phyloP scores from a whole-genome alignment of 1,140 invertebrate genomes.

The Stratiolaelaps scimitus region DNA sequence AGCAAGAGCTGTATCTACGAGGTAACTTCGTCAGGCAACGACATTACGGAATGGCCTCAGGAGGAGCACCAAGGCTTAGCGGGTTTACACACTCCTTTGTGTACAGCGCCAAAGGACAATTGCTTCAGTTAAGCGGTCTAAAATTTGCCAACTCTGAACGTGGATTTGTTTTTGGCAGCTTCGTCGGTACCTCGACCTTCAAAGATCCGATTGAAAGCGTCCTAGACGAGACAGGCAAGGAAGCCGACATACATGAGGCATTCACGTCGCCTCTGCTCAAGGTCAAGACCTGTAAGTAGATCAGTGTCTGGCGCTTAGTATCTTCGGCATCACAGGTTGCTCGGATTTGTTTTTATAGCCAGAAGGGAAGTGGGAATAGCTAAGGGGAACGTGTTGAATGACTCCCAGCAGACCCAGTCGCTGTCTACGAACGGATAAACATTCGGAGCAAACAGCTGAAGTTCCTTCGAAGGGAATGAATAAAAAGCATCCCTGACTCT shows the following conservation, averaged over 20 bases:
- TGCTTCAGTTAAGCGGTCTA: background rate
- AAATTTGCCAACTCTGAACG: background rate
- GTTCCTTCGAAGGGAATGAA: too few species aligned
- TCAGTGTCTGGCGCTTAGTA: too few species aligned
- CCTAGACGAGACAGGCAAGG: background rate
- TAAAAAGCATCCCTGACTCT: too few species aligned
- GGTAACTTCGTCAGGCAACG: background rate
- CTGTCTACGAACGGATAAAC: too few species aligned
- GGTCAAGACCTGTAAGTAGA: conserved; percentile 11
- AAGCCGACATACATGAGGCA: background rate
- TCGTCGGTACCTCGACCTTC: background rate
- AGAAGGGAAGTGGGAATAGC: too few species aligned
- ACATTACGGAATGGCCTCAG: background rate
- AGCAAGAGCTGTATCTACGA: conserved; percentile 7
- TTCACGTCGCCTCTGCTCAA: background rate
- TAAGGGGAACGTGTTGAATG: too few species aligned
- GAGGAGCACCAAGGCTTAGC: background rate
- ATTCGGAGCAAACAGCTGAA: too few species aligned
- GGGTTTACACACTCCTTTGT: background rate
- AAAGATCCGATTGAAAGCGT: background rate
- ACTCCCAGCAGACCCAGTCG: too few species aligned
- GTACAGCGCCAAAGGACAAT: conserved; percentile 1
- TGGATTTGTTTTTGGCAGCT: background rate
- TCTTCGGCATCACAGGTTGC: too few species aligned
- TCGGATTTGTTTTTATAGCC: too few species aligned